Evolutionary conservation across 64 coral and sea anemone species (phyloP), one percentile per base, ranked within the genome.

Genomic region (Montipora foliosa): DNA sequence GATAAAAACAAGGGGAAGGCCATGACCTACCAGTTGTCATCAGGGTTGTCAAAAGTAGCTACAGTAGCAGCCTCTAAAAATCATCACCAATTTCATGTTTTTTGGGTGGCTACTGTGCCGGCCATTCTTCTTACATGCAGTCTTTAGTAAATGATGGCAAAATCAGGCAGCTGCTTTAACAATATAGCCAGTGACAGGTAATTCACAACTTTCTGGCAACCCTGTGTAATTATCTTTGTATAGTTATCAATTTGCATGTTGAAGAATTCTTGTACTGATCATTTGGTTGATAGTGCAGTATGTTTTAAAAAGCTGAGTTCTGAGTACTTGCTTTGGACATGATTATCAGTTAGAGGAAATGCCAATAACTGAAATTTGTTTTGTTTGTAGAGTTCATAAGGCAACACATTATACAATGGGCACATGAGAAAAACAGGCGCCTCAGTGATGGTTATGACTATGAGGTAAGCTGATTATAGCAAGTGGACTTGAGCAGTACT

Each of bases 401-500:
- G 48, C 80, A 77, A 17, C 89, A 82, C 67, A 91, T 81, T 71
- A 74, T 91, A 8, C 78, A 91, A 13, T 83, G 89, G 89, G 89
- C 79, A 51, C 78, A 91, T 70, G 79, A 82, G 47, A 91, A 91
- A 19, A 91, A 82, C 79, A 64, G 79, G 19, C 64, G 47, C 21
- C 64, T 82, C 22, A 72, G 44, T 44, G 89, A 90, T 90, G 89
- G 89, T 49, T 90, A 90, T 49, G 75, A 90, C 78, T 90, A 69
- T 80, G 76, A 80, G 75, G 89, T 91, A 82, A 68, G 60, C 14
- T 68, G 76, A 90, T 67, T 60, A 79, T 17, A 80, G 79, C 19
- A 90, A n/a, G n/a, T 46, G 10, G 29, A 90, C 79, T 67, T 79
- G 88, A 80, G 88, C 88, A 47, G 61, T 47, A 45, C 60, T 90